Conservation (phyloP, 2,797 vertebrate genomes). For the Coluber constrictor region DNA sequence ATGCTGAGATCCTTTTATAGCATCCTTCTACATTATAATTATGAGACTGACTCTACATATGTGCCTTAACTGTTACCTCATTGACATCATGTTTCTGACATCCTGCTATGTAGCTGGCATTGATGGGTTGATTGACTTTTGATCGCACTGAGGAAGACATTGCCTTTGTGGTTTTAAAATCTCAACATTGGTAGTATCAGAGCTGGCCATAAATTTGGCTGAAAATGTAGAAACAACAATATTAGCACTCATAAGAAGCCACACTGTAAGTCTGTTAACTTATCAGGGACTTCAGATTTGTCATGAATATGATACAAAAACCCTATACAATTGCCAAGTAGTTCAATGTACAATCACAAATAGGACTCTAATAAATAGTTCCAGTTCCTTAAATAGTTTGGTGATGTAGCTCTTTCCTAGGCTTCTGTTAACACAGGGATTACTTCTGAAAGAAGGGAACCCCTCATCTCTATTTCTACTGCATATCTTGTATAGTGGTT, state of each 20-base stretch:
- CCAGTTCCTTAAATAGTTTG: not conserved
- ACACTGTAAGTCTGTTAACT: not conserved
- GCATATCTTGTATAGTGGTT: not conserved
- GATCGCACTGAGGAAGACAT: not conserved
- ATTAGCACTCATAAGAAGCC: not conserved
- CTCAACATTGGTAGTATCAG: not conserved
- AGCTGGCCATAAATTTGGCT: not conserved
- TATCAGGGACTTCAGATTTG: not conserved
- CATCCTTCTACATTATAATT: not conserved
- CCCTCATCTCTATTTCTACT: not conserved
- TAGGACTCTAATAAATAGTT: not conserved
- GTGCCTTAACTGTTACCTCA: not conserved
- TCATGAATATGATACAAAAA: not conserved
- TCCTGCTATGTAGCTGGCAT: not conserved
- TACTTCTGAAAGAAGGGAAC: not conserved
- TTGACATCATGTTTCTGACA: not conserved
- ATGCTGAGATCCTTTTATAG: not conserved
- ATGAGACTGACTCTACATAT: not conserved
- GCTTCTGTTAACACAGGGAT: not conserved
- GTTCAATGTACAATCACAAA: not conserved
- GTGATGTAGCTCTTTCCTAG: not conserved
- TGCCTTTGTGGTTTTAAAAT: not conserved
- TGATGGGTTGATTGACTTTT: not conserved
- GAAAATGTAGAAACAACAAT: not conserved
- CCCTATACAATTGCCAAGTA: not conserved